Conservation (phyloP, 2,113 vertebrate genomes). For the Brienomyrus longianalis region DNA sequence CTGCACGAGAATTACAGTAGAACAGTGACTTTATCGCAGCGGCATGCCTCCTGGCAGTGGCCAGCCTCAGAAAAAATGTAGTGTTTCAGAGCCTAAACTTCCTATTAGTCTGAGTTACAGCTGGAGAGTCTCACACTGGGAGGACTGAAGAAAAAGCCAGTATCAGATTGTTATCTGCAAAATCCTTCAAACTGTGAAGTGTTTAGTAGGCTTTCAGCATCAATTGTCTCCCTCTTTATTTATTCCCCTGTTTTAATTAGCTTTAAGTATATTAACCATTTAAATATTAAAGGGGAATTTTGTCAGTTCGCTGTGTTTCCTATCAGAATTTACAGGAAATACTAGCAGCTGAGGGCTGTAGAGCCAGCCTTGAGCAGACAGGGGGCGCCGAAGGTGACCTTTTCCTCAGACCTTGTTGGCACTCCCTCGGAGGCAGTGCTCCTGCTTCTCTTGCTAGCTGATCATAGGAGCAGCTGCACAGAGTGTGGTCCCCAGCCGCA, state of each 20-base stretch:
- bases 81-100: not conserved
- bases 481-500: not conserved
- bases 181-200: not conserved
- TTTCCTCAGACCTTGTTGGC: not conserved
- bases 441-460: not conserved
- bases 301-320: not conserved
- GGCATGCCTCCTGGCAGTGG: slow-evolving; percentile 8
- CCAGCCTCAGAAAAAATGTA: not conserved
- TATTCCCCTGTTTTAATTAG: not conserved
- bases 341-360: not conserved
- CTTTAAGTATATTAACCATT: not conserved
- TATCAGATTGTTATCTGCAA: not conserved
- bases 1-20: slow-evolving; percentile 41
- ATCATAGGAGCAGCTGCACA: not conserved
- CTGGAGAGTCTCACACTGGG: not conserved
- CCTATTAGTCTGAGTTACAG: not conserved
- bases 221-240: not conserved
- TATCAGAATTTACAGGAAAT: not conserved
- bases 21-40: slow-evolving; percentile 44
- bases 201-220: not conserved
- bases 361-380: not conserved
- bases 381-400: not conserved
- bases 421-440: not conserved
- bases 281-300: not conserved
- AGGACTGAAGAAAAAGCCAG: not conserved